Evolutionary conservation across 64 coral and sea anemone species (phyloP).

Genomic region (Montipora efflorescens): DNA sequence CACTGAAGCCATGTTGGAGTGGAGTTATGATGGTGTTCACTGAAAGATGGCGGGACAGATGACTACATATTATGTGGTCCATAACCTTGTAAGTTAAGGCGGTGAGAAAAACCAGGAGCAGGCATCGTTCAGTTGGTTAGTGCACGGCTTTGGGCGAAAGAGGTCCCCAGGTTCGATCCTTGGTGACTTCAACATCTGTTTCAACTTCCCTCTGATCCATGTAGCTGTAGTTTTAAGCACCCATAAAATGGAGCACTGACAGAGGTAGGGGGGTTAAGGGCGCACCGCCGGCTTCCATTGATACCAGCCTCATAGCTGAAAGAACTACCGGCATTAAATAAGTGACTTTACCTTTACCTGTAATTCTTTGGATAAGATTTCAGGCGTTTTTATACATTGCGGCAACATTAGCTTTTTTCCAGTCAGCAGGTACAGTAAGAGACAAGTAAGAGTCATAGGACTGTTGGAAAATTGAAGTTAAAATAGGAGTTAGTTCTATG

Average conservation of each 20-base stretch:
- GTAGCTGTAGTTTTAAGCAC: no score
- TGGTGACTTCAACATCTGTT: no score
- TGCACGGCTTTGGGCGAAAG: no score
- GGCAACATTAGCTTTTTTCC: conserved; percentile 36
- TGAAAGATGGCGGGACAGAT: neutral
- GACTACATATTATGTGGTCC: conserved; percentile 39
- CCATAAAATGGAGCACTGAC: no score
- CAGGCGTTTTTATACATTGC: conserved; percentile 24
- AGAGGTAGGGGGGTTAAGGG: no score
- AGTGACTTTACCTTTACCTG: neutral
- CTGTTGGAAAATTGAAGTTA: conserved; percentile 17
- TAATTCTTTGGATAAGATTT: conserved; percentile 24
- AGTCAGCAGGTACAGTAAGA: neutral
- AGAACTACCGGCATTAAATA: no score
- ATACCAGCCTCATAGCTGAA: no score
- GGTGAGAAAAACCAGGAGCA: conserved; percentile 1
- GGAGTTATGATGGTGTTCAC: neutral
- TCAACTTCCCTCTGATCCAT: no score
- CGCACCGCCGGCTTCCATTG: no score
- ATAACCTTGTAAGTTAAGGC: conserved; percentile 32
- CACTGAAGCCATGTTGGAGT: no score
- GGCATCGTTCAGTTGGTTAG: no score
- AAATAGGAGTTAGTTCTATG: neutral
- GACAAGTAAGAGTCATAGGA: neutral
- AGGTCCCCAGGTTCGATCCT: no score